These are phyloP conservation scores for Echeneis naucrates DNA, from an alignment of 2,797 vertebrate genomes.

Conservation along the genomic window DNA sequence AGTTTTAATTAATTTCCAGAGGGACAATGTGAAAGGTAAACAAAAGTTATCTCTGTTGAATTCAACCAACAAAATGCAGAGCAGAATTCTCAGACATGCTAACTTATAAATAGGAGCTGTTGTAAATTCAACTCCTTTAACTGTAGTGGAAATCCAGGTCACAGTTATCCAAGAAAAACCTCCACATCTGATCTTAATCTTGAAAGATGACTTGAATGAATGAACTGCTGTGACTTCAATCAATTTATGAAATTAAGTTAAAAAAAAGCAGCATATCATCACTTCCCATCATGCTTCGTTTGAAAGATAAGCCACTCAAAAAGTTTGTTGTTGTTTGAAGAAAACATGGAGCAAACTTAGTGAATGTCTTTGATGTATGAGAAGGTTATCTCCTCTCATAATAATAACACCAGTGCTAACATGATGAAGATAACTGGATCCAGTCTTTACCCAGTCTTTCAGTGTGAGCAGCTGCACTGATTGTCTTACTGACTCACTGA, in stretches of 20 bases:
- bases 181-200: too few species aligned
- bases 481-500: background rate
- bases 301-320: background rate
- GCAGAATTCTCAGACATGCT: background rate
- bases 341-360: too few species aligned
- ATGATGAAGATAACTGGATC: too few species aligned
- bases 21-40: conserved; percentile 4
- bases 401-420: too few species aligned
- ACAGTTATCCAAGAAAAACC: too few species aligned
- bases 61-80: background rate
- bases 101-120: background rate
- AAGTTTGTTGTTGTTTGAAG: too few species aligned
- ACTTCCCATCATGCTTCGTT: background rate
- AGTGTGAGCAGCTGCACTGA: background rate
- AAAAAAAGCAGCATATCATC: background rate
- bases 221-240: background rate
- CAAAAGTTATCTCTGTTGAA: background rate
- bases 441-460: background rate
- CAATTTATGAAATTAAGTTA: background rate
- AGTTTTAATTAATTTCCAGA: conserved; percentile 29
- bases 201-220: background rate
- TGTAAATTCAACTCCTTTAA: background rate
- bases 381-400: too few species aligned
- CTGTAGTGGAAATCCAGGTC: background rate
- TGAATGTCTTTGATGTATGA: background rate